A percentile compares a stretch with the other conserved stretches of the same genome.
These are phyloP conservation scores for Euplexia lucipara DNA, from an alignment of 2,888 invertebrate genomes.

Conservation along the genomic window DNA sequence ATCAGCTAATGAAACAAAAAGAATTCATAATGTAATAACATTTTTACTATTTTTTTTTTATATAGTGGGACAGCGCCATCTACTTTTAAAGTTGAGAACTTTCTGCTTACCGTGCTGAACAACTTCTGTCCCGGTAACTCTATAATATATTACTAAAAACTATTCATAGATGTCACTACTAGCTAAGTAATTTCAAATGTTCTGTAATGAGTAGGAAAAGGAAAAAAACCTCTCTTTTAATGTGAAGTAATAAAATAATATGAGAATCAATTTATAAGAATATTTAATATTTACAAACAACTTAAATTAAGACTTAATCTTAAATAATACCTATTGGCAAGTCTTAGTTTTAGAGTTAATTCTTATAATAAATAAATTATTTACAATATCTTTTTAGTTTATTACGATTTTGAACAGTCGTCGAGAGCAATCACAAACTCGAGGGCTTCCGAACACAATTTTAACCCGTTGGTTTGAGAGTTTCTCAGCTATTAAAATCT, in stretches of 20 bases:
- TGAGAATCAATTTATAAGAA: slow-evolving; percentile 7
- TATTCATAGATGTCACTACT: slow-evolving; percentile 42
- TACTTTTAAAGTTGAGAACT: slow-evolving; percentile 7
- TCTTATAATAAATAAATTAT: slow-evolving; percentile 39
- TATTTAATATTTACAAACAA: slow-evolving; percentile 35
- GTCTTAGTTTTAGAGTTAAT: slow-evolving; percentile 45
- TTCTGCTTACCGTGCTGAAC: neutral
- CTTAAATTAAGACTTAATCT: slow-evolving; percentile 16
- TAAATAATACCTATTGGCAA: slow-evolving; percentile 28
- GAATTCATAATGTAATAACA: too few species aligned
- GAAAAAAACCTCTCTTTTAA: neutral
- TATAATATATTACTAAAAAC: neutral
- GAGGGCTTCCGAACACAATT: neutral
- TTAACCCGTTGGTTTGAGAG: too few species aligned
- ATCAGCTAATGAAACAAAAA: too few species aligned
- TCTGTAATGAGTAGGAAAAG: too few species aligned
- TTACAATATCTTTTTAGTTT: neutral
- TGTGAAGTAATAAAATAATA: slow-evolving; percentile 25
- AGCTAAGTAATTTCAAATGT: neutral
- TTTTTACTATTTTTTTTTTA: too few species aligned
- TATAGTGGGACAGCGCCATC: slow-evolving; percentile 52
- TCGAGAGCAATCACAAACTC: slow-evolving; percentile 3
- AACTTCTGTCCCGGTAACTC: neutral
- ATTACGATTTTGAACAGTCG: slow-evolving; percentile 8
- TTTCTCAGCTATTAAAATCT: neutral